Percentiles rank a stretch among this genome's conserved stretches.
phyloP scores from a whole-genome alignment of 2,888 invertebrate genomes.

The Acanthococcus lagerstroemiae region DNA sequence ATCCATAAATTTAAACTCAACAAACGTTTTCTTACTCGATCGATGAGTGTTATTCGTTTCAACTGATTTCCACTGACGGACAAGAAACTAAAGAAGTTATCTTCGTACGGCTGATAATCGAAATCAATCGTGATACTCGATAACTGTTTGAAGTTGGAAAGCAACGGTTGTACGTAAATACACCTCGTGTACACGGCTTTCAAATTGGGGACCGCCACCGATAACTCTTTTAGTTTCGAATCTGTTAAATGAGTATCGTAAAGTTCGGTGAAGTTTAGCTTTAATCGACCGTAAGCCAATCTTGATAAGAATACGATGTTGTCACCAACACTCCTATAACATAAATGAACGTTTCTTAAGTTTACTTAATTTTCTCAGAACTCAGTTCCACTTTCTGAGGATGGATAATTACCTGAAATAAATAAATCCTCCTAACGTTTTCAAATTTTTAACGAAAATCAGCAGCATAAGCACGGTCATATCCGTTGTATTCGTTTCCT shows the following conservation, averaged over 20 bases:
- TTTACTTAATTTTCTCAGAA: neutral
- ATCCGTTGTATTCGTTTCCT: slow-evolving; percentile 40
- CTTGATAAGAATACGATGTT: slow-evolving; percentile 37
- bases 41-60: slow-evolving; percentile 1
- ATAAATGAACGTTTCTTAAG: neutral
- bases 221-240: slow-evolving; percentile 14
- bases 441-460: slow-evolving; percentile 38
- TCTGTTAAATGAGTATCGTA: slow-evolving; percentile 39
- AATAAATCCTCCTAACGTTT: slow-evolving; percentile 39
- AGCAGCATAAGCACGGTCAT: slow-evolving; percentile 38
- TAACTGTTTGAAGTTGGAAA: neutral
- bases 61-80: slow-evolving; percentile 12
- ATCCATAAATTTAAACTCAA: too few species aligned
- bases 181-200: slow-evolving; percentile 9
- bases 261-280: slow-evolving; percentile 38
- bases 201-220: slow-evolving; percentile 12
- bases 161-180: slow-evolving; percentile 7
- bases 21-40: slow-evolving; percentile 2
- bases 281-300: slow-evolving; percentile 31
- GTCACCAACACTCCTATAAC: slow-evolving; percentile 39
- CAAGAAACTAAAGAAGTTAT: slow-evolving; percentile 12
- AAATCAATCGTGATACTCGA: slow-evolving; percentile 18
- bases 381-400: neutral
- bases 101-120: slow-evolving; percentile 18
- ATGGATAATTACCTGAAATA: slow-evolving; percentile 38